Evolutionary conservation across 2,888 invertebrate genomes (phyloP).

Genomic region (Gastrophysa polygoni): DNA sequence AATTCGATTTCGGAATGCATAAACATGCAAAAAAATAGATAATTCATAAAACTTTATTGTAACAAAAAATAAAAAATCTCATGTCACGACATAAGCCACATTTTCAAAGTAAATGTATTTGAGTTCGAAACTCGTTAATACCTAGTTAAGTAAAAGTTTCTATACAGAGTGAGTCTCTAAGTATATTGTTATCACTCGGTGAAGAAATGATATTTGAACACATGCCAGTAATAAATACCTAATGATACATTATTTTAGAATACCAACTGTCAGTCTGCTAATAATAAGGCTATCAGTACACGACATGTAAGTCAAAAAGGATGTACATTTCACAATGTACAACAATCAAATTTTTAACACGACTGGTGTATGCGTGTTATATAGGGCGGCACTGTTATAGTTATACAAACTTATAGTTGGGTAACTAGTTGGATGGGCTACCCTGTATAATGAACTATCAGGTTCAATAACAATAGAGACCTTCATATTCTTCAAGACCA

Average conservation of each 20-base stretch:
- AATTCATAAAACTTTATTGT: neutral
- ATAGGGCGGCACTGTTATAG: too few species aligned
- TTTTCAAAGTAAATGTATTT: neutral
- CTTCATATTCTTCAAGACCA: too few species aligned
- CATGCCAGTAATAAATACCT: neutral
- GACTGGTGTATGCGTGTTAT: too few species aligned
- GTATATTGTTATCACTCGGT: neutral
- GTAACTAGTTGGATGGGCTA: too few species aligned
- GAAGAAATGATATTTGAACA: neutral
- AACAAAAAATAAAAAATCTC: neutral
- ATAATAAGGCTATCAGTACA: too few species aligned
- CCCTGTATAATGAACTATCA: too few species aligned
- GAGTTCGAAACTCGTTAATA: neutral
- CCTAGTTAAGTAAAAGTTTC: neutral
- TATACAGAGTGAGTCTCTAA: neutral
- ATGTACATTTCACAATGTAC: too few species aligned
- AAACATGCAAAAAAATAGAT: neutral
- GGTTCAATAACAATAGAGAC: too few species aligned
- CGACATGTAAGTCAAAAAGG: too few species aligned
- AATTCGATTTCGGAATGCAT: too few species aligned
- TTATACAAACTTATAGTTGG: too few species aligned
- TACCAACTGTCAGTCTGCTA: neutral
- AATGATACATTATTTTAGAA: neutral
- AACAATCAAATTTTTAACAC: too few species aligned
- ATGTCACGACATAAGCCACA: neutral